Evolutionary conservation across 2,113 vertebrate species (phyloP).

Genomic region (Crotophaga sulcirostris): DNA sequence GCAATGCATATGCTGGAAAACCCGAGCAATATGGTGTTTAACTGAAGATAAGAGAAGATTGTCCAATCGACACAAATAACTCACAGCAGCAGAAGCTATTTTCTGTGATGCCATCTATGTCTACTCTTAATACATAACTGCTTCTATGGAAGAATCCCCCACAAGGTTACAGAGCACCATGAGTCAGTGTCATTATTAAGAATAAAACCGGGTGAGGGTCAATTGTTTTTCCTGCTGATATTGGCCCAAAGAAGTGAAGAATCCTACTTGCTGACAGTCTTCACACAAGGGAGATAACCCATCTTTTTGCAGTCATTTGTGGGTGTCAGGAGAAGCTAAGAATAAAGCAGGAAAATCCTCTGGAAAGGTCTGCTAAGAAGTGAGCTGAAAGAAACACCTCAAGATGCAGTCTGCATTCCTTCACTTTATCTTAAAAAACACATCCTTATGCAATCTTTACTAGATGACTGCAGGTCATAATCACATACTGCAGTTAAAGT

Average conservation of each 20-base stretch:
- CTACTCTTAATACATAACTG: neutral
- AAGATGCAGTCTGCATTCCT: neutral
- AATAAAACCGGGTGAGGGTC: neutral
- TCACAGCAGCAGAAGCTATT: neutral
- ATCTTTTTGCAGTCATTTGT: neutral
- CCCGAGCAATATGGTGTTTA: neutral
- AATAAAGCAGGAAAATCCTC: conserved; percentile 34
- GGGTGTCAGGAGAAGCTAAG: neutral
- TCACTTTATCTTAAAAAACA: neutral
- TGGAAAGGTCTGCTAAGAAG: neutral
- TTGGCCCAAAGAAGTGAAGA: neutral
- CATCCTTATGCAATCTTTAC: neutral
- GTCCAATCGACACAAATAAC: neutral
- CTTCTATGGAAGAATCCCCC: neutral
- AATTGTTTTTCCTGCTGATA: neutral
- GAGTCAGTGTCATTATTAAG: rapidly evolving
- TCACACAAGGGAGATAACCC: neutral
- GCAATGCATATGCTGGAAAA: neutral
- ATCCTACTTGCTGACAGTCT: neutral
- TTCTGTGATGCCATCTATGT: neutral
- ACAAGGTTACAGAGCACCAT: neutral
- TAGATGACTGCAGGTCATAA: neutral
- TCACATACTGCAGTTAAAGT: neutral
- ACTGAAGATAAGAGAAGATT: neutral
- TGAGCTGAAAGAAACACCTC: neutral